Conservation (phyloP, 2,113 vertebrate genomes). For the Vidua macroura region DNA sequence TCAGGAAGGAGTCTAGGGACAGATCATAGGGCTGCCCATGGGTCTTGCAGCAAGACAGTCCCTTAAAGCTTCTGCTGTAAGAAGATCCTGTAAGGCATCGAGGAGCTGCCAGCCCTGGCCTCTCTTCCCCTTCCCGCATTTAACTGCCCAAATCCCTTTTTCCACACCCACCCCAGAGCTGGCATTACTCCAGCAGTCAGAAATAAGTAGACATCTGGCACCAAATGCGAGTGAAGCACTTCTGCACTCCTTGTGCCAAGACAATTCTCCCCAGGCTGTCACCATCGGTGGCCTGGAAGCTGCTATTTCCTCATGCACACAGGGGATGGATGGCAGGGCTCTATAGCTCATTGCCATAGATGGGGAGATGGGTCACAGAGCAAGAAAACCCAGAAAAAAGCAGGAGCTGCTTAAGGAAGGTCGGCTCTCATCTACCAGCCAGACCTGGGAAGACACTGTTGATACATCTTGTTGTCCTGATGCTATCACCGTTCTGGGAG, state of each 20-base stretch:
- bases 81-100: neutral
- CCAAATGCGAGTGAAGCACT: neutral
- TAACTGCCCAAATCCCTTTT: conserved; percentile 33
- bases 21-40: neutral
- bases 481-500: neutral
- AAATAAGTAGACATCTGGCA: conserved; percentile 48
- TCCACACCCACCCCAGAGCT: neutral
- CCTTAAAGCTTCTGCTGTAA: neutral
- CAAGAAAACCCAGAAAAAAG: neutral
- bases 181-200: neutral
- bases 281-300: neutral
- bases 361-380: neutral
- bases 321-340: neutral
- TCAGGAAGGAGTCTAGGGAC: neutral
- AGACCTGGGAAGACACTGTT: neutral
- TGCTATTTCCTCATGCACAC: neutral
- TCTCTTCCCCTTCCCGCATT: neutral
- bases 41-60: neutral
- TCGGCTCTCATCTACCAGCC: neutral
- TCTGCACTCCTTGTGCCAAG: conserved; percentile 25
- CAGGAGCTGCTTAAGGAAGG: neutral
- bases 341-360: neutral
- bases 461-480: neutral
- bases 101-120: neutral
- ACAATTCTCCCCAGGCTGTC: conserved; percentile 1